These are phyloP conservation scores for Drosophila murphyi DNA, from an alignment of 1,140 invertebrate species.

Conservation along the genomic window DNA sequence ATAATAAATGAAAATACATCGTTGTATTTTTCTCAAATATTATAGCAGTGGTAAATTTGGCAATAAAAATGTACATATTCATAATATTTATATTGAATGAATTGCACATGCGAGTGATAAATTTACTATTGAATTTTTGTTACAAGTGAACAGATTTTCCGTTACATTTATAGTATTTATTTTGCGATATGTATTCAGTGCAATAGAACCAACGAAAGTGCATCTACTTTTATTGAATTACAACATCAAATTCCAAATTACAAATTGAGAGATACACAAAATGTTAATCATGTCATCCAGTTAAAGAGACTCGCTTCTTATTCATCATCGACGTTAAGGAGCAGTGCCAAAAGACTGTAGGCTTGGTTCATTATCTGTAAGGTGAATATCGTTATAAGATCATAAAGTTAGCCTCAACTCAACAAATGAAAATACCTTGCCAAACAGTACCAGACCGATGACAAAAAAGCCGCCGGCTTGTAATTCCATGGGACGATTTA, in stretches of 20 bases:
- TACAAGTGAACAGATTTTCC: background rate
- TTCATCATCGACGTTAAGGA: constrained; percentile 63
- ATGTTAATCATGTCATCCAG: background rate
- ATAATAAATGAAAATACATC: background rate
- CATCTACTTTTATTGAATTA: constrained; percentile 2
- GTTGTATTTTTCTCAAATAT: background rate
- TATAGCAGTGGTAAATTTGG: background rate
- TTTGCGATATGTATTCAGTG: background rate
- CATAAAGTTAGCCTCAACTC: background rate
- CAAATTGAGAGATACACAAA: background rate
- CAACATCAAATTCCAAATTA: background rate
- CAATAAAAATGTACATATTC: background rate
- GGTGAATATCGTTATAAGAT: background rate
- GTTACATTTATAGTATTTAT: background rate
- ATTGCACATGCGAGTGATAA: background rate
- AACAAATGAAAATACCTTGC: constrained; percentile 51
- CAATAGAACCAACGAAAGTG: background rate
- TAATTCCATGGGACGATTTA: constrained; percentile 51
- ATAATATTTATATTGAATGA: background rate
- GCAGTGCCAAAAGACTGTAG: constrained; percentile 64
- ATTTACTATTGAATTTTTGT: background rate
- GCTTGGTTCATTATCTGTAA: constrained; percentile 71
- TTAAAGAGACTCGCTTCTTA: background rate
- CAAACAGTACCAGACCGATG: constrained; percentile 62
- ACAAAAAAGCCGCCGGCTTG: constrained; percentile 61